Base-by-base conservation (phyloP, 2,113 vertebrate species). In the Urocynchramus pylzowi region DNA sequence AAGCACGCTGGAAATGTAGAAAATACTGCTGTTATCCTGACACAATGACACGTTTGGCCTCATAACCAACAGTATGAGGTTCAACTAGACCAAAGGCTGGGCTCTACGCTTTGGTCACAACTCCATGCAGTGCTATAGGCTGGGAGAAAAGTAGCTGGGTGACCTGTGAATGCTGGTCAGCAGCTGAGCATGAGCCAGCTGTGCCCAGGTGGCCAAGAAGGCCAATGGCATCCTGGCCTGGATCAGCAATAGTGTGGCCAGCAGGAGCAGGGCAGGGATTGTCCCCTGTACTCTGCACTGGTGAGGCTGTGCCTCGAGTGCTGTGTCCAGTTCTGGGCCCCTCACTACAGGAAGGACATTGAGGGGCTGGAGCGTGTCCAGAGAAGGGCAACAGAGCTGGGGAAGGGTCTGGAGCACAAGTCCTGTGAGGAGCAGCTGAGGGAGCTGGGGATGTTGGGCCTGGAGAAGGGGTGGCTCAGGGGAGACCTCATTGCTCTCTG, bases 261-360 rank as follows among this genome's bases (percentile, higher is more conserved):
- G 77, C 68, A 67, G 60, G 33, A 52, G 1, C 23, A 44, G 59
- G 52, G 42, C 12, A 33, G 18, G 1, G 37, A 74, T 57, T 59
- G 22, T 35, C 11, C 30, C 52, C 42, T 28, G 50, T 28, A 1
- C 31, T 73, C 0, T 0, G 67, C 17, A 10, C 42, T 19, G 50
- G 7, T 64, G 57, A 50, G 31, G 50, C 10, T 0, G 0, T 8
- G 19, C 14, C 31, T 37, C 0, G 0, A 50, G 0, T 33, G 0
- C 33, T 20, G 59, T 19, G 35, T 0, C 0, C 26, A 33, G 12
- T 57, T 42, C 27, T 33, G 59, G 26, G 35, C 5, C 3, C 4
- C 2, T 44, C 50, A 16, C 8, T 23, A 1, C 21, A 50, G 5
- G 17, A 27, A 23, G 1, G 50, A 42, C 35, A 16, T 0, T 6